Conservation (phyloP, 2,113 vertebrate genomes). For the Semicossyphus pulcher region DNA sequence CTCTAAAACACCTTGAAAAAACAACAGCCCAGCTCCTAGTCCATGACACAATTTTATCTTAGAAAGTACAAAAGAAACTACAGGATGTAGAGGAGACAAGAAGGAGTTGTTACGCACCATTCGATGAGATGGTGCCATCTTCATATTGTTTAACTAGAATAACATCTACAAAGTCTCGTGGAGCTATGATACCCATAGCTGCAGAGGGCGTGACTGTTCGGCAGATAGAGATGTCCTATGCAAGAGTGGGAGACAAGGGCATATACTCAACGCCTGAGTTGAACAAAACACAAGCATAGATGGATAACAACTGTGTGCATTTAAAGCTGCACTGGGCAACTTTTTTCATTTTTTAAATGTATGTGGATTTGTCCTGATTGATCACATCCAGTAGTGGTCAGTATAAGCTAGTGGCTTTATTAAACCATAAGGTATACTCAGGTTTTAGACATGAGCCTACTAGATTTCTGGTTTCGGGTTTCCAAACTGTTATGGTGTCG, state of each 20-base stretch:
- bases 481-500: background rate
- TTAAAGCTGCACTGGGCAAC: slow-evolving; percentile 21
- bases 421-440: too few species aligned
- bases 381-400: too few species aligned
- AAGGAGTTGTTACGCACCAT: slow-evolving; percentile 83
- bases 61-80: background rate
- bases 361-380: too few species aligned
- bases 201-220: slow-evolving; percentile 91
- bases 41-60: background rate
- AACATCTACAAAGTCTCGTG: slow-evolving; percentile 94
- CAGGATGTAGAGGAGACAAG: background rate
- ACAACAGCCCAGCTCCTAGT: background rate
- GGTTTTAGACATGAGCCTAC: too few species aligned
- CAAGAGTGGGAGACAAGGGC: slow-evolving; percentile 44
- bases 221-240: slow-evolving; percentile 86
- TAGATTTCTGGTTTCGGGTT: background rate
- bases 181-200: slow-evolving; percentile 94
- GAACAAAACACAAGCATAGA: slow-evolving; percentile 18
- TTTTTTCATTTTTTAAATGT: background rate
- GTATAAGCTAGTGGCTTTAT: too few species aligned
- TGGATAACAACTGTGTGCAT: too few species aligned
- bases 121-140: slow-evolving; percentile 89
- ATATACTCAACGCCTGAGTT: background rate
- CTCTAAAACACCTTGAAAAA: too few species aligned
- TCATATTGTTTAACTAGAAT: slow-evolving; percentile 88